phyloP scores from a whole-genome alignment of 2,797 vertebrate species.

The Periophthalmus magnuspinnatus region DNA sequence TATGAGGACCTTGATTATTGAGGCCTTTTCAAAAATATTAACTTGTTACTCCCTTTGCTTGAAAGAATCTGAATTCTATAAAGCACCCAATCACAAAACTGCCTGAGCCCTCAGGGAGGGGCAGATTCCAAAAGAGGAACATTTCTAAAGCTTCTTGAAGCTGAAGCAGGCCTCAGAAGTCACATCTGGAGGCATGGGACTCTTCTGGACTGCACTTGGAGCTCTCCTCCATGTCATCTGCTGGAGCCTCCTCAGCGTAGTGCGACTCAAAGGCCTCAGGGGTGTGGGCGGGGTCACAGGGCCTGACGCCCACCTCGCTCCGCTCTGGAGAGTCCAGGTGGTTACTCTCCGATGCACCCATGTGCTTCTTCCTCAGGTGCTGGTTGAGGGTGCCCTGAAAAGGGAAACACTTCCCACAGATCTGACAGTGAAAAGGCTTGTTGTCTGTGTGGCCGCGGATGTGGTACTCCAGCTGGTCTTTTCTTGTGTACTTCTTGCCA shows the following conservation, averaged over 20 bases:
- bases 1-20: conserved; percentile 78
- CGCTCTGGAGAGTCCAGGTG: conserved; percentile 89
- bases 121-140: conserved; percentile 60
- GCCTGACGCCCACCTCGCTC: conserved; percentile 83
- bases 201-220: conserved; percentile 79
- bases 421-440: conserved; percentile 98
- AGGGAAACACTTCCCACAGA: conserved; percentile 98
- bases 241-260: conserved; percentile 76
- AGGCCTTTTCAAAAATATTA: conserved; percentile 74
- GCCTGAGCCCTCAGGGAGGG: conserved; percentile 60
- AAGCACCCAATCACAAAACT: conserved; percentile 72
- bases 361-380: conserved; percentile 98
- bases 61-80: conserved; percentile 75
- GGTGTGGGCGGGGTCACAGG: conserved; percentile 84
- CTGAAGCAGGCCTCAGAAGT: conserved; percentile 75
- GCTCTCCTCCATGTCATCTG: conserved; percentile 70
- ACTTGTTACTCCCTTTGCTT: conserved; percentile 78
- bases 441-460: conserved; percentile 99
- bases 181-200: conserved; percentile 75
- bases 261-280: conserved; percentile 86
- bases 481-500: conserved; percentile 98
- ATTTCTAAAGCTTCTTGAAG: conserved; percentile 77
- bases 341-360: conserved; percentile 82
- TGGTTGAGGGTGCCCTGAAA: conserved; percentile 99
- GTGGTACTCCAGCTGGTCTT: conserved; percentile 99